These are phyloP conservation scores for Narcine bancroftii DNA, from an alignment of 2,113 vertebrate genomes.

Conservation along the genomic window DNA sequence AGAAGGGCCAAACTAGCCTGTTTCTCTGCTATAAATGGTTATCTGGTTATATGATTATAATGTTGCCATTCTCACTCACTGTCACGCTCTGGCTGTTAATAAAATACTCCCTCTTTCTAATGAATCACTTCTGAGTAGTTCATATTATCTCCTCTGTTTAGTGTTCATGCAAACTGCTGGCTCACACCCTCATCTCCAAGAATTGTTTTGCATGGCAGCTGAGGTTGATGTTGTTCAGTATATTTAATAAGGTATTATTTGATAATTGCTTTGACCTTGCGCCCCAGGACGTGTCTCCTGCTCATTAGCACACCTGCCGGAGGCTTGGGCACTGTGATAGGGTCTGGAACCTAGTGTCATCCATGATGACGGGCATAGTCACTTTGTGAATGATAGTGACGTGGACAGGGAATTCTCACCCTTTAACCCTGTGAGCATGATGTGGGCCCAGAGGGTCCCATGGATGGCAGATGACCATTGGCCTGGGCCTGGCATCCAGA, in stretches of 20 bases:
- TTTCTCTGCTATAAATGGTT: too few relatives aligned
- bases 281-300: conserved; percentile 52
- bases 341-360: conserved; percentile 44
- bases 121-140: conserved; percentile 28
- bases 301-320: conserved; percentile 58
- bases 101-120: conserved; percentile 38
- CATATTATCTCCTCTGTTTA: conserved; percentile 34
- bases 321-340: conserved; percentile 45
- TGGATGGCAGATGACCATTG: background rate
- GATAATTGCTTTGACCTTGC: conserved; percentile 59
- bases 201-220: conserved; percentile 35
- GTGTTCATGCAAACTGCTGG: conserved; percentile 21
- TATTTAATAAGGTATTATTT: conserved; percentile 56
- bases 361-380: background rate
- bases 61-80: conserved; percentile 39
- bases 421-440: conserved; percentile 21
- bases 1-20: too few relatives aligned
- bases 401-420: conserved; percentile 2
- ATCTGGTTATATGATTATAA: too few relatives aligned
- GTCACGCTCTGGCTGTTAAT: background rate
- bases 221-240: conserved; percentile 49
- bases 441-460: background rate
- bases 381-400: background rate
- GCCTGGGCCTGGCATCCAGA: background rate
- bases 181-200: conserved; percentile 23